Base-by-base conservation (phyloP, 2,797 vertebrate genomes). In the Cheirogaleus major region DNA sequence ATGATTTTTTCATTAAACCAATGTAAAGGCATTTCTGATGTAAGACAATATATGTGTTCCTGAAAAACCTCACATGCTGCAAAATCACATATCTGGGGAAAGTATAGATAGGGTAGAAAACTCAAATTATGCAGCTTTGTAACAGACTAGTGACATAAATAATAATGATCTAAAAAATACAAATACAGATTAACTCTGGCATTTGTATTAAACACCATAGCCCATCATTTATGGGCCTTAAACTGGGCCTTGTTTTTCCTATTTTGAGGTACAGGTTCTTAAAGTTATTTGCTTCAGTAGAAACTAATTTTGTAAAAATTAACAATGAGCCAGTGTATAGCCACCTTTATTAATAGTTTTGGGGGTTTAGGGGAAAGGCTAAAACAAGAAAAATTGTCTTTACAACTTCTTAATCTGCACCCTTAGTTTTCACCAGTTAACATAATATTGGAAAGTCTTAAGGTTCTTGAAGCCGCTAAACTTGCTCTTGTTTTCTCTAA, bases 251-350 rank as follows among this genome's bases (percentile, higher is more conserved):
- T 10, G 0, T 86, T 45, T 41, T 92, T 61, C 9, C 35, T 92
- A 7, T 73, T 89, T 95, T 96, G 86, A 91, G 52, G 22, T 65
- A 38, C 10, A 65, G 45, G 43, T 93, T 80, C 32, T 96, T 91
- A 38, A 93, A 41, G n/a, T 23, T 59, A 84, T 41, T 59, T 88
- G 43, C 38, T 91, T 96, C 13, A 81, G 30, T 59, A 93, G 72
- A 85, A 92, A 76, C 38, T 85, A 50, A 87, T 79, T 93, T 69
- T 95, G 35, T 94, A 63, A 69, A 94, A 78, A 69, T 63, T 83
- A 95, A 8, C 78, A 88, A 65, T 52, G 35, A 89, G 32, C 15
- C 25, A 25, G 2, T 50, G 22, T 76, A 17, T 59, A 59, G 80
- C 59, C 27, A 45, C 61, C 67, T 85, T 70, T 72, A 20, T 83